These are phyloP conservation scores for Amphipyra tragopoginis DNA, from an alignment of 2,888 invertebrate genomes.

Conservation along the genomic window DNA sequence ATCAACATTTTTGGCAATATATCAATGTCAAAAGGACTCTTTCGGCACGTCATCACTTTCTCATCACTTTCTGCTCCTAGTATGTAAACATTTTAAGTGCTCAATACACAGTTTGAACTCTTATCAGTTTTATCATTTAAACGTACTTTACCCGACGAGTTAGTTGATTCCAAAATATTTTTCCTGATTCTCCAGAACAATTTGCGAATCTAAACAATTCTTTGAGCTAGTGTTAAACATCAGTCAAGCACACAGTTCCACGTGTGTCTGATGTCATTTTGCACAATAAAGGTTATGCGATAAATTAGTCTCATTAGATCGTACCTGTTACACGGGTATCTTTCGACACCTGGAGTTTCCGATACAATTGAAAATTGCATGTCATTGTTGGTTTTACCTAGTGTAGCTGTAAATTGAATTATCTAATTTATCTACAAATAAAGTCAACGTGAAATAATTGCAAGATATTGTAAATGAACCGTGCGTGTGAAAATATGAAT, in stretches of 20 bases:
- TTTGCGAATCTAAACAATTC: background rate
- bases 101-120: too few species aligned
- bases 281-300: constrained; percentile 17
- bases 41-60: too few species aligned
- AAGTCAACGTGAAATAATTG: constrained; percentile 13
- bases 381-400: constrained; percentile 28
- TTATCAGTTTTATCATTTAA: too few species aligned
- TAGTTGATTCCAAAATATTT: constrained; percentile 2
- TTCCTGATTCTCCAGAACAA: constrained; percentile 12
- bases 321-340: constrained; percentile 21
- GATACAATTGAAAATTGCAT: constrained; percentile 10
- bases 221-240: too few species aligned
- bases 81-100: too few species aligned
- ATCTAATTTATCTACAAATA: constrained; percentile 21
- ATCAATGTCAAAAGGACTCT: too few species aligned
- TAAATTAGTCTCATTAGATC: constrained; percentile 42
- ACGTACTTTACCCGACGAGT: too few species aligned
- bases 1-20: too few species aligned
- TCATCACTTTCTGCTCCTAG: too few species aligned
- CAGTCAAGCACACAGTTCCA: background rate
- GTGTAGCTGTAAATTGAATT: constrained; percentile 2
- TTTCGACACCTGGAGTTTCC: constrained; percentile 16
- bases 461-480: constrained; percentile 3
- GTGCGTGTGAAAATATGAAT: constrained; percentile 10
- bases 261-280: constrained; percentile 20